Evolutionary conservation across 2,797 vertebrate genomes (phyloP).

Genomic region (Numenius phaeopus): DNA sequence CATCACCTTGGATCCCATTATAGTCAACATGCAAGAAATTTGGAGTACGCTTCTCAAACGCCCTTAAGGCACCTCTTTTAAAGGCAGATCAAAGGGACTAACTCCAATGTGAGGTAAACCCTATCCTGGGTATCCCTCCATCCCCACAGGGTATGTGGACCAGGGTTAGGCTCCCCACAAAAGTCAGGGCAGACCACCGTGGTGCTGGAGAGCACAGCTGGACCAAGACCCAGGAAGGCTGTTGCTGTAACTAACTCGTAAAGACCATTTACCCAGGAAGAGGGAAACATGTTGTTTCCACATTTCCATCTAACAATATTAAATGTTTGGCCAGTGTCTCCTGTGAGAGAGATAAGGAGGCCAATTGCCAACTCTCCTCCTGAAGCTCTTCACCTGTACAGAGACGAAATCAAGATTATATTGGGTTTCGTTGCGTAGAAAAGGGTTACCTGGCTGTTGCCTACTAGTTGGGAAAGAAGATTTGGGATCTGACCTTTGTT

Average conservation of each 20-base stretch:
- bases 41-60: background rate
- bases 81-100: background rate
- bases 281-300: background rate
- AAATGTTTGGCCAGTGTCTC: background rate
- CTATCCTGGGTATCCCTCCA: background rate
- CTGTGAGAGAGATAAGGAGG: background rate
- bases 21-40: background rate
- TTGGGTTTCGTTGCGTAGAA: background rate
- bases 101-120: background rate
- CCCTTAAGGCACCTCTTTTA: background rate
- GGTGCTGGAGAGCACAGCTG: background rate
- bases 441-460: background rate
- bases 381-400: background rate
- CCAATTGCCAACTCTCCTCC: rapidly evolving
- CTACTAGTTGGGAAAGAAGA: background rate
- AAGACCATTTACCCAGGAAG: background rate
- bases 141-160: rapidly evolving
- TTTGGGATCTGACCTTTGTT: background rate
- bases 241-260: background rate
- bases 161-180: background rate
- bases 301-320: background rate
- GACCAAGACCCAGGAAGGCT: background rate
- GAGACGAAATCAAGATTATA: background rate
- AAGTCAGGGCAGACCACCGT: rapidly evolving
- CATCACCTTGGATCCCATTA: background rate